Percentiles rank a stretch among this genome's conserved stretches.
Conservation (phyloP, 2,113 vertebrate genomes). For the Eulacestoma nigropectus region DNA sequence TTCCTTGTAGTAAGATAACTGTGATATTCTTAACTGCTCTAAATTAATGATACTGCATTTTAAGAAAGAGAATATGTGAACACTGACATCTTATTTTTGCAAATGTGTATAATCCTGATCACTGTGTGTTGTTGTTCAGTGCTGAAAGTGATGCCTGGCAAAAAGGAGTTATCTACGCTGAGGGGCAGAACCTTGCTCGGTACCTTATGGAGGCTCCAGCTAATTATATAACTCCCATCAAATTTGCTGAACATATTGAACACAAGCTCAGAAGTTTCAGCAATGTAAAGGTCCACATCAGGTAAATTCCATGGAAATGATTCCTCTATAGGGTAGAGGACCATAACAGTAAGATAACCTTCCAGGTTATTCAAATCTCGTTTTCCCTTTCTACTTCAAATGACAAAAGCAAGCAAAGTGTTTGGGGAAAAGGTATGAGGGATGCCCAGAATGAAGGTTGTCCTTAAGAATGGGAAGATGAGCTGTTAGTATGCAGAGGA, state of each 20-base stretch:
- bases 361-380: background rate
- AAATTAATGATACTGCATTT: background rate
- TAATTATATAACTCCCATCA: constrained; percentile 88
- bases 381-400: background rate
- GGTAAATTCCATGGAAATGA: constrained; percentile 64
- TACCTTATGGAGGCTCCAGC: constrained; percentile 93
- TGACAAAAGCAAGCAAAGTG: background rate
- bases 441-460: background rate
- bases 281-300: constrained; percentile 80
- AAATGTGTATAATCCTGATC: background rate
- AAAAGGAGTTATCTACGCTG: constrained; percentile 84
- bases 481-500: background rate
- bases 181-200: constrained; percentile 92
- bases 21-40: background rate
- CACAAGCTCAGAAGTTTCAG: constrained; percentile 75
- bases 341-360: background rate
- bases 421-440: background rate
- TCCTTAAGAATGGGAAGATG: background rate
- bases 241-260: constrained; percentile 85
- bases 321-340: background rate
- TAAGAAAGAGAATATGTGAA: background rate
- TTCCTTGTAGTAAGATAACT: background rate
- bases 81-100: background rate
- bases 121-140: constrained; percentile 60
- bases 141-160: constrained; percentile 79